Evolutionary conservation across 2,113 vertebrate species (phyloP).

Genomic region (Poeciliopsis prolifica): DNA sequence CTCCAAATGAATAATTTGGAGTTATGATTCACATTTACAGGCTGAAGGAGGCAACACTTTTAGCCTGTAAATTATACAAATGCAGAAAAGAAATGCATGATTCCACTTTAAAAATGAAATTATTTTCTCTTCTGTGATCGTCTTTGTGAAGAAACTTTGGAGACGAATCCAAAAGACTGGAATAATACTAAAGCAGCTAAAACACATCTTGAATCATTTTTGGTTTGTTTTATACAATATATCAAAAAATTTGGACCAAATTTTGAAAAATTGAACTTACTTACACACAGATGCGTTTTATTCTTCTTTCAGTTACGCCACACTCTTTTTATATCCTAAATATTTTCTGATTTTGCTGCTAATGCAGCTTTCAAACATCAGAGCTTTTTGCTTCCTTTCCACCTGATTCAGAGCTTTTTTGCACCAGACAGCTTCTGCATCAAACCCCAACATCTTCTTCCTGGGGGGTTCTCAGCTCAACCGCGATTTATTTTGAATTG

Average conservation of each 20-base stretch:
- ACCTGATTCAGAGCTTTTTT: not conserved
- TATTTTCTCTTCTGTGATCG: too few species aligned
- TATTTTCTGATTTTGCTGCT: not conserved
- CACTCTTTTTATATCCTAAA: not conserved
- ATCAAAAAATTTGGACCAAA: not conserved
- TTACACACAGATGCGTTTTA: not conserved
- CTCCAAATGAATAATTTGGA: too few species aligned
- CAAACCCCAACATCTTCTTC: not conserved
- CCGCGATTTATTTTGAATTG: conserved; percentile 7
- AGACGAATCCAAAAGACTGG: too few species aligned
- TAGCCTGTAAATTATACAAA: too few species aligned
- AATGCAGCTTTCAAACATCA: not conserved
- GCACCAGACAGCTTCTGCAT: not conserved
- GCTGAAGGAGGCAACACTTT: too few species aligned
- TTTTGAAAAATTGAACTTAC: not conserved
- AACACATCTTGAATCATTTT: not conserved
- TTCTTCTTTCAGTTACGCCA: not conserved
- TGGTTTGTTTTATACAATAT: too few species aligned
- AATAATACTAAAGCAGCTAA: too few species aligned
- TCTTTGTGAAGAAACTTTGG: too few species aligned
- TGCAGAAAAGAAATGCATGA: too few species aligned
- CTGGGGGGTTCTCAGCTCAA: not conserved
- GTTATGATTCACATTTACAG: too few species aligned
- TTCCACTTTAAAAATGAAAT: too few species aligned
- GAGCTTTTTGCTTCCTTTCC: not conserved